phyloP scores from a whole-genome alignment of 2,113 vertebrate species.

The Herpailurus yagouaroundi region DNA sequence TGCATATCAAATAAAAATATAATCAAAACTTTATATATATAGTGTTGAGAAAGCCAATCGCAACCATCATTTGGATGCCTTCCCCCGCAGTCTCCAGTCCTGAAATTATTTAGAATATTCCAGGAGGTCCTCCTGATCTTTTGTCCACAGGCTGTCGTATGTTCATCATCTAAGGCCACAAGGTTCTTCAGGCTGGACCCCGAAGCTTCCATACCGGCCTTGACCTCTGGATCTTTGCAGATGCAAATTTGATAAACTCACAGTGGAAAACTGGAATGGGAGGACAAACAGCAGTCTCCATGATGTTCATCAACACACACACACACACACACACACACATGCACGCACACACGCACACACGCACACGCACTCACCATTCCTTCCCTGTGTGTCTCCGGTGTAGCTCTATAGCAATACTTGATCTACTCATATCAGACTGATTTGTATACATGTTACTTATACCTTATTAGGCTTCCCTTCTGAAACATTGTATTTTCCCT shows the following conservation, averaged over 20 bases:
- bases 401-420: background rate
- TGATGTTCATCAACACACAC: background rate
- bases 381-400: background rate
- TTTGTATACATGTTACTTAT: background rate
- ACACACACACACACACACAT: fast-evolving
- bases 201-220: background rate
- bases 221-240: background rate
- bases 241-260: background rate
- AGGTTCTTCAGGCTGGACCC: background rate
- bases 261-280: background rate
- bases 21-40: background rate
- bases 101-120: background rate
- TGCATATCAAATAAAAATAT: background rate
- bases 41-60: background rate
- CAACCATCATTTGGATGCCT: background rate
- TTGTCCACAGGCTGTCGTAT: background rate
- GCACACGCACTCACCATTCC: too few relatives aligned
- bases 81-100: background rate
- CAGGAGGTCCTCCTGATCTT: background rate
- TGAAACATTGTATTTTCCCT: background rate
- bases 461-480: background rate
- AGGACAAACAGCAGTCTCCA: background rate
- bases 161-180: background rate
- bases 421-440: background rate
- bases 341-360: too few relatives aligned